Percentiles rank a stretch among this genome's conserved stretches.
These are phyloP conservation scores for Adelges cooleyi DNA, from an alignment of 1,140 invertebrate genomes.

Conservation along the genomic window DNA sequence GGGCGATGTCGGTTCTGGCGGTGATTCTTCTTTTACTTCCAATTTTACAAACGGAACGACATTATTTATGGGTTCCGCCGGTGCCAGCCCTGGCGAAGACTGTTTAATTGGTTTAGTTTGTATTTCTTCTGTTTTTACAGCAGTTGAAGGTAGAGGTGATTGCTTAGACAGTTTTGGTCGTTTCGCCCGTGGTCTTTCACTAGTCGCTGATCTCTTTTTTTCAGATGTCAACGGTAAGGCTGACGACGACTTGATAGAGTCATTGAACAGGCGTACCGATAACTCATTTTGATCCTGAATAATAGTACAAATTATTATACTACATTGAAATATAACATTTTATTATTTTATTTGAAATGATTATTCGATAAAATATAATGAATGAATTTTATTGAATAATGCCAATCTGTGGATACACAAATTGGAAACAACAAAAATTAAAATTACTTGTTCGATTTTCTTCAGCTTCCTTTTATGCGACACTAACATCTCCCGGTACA, in stretches of 20 bases:
- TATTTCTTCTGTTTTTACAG: background rate
- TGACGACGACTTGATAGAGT: background rate
- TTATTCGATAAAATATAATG: too few relatives aligned
- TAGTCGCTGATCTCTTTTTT: slow-evolving; percentile 6
- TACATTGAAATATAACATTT: too few relatives aligned
- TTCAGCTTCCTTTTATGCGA: slow-evolving; percentile 51
- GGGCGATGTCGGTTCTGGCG: background rate
- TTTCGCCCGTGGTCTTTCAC: slow-evolving; percentile 34
- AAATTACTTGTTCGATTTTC: slow-evolving; percentile 43
- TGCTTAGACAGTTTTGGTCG: slow-evolving; percentile 31
- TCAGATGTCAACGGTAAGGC: background rate
- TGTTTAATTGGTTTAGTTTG: background rate
- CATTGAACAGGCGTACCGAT: background rate
- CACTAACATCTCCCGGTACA: slow-evolving; percentile 52
- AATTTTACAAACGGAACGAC: slow-evolving; percentile 37
- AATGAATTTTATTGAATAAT: too few relatives aligned
- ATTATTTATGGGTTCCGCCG: slow-evolving; percentile 4
- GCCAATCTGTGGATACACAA: too few relatives aligned
- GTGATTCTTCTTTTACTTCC: slow-evolving; percentile 39
- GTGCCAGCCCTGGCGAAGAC: background rate
- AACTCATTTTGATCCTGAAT: slow-evolving; percentile 1
- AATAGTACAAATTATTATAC: too few relatives aligned
- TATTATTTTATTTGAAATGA: too few relatives aligned
- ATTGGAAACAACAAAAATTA: too few relatives aligned
- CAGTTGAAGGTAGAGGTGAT: slow-evolving; percentile 30